Base-by-base conservation (phyloP, 1,140 invertebrate genomes). In the Drosophila tsacasi region DNA sequence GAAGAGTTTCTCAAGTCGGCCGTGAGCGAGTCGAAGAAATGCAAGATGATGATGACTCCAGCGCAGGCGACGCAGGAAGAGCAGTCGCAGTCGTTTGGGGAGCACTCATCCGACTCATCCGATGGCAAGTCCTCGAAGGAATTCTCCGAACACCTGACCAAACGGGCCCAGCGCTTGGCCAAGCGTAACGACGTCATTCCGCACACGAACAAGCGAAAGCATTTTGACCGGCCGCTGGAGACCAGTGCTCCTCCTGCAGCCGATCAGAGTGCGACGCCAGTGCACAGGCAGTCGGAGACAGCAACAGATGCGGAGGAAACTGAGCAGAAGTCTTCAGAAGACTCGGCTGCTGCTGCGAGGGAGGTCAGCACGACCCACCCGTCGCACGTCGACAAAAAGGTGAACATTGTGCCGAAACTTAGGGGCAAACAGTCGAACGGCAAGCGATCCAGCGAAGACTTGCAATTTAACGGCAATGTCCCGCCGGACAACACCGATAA, bases 341-440 rank as follows among this genome's bases (percentile, higher is more conserved):
- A 25, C 32, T 15, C 52, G 6, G 27, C 40, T 15, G 10, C 40
- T 1, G 12, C 40, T 1, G 30, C 17, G 1, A 62, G 71, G 46
- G 83, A 80, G 37, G 21, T 64, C 7, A 47, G 42, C 35, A 65
- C 35, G n/a, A 62, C 30, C 7, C 13, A 30, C 7, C 49, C 9
- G 9, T 52, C 10, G 30, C 55, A 49, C 8, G 54, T 40, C 58
- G 86, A 82, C 19, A 90, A 90, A 27, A 79, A 42, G 27, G 80
- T 61, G 85, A 94, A 92, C 64, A 91, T 85, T 69, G 89, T 91
- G 21, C 91, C 91, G 10, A 92, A 92, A 13, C 92, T 93, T 63
- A 89, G 91, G 19, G 94, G 94, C 46, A 93, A 94, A 81, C 94
- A 92, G 60, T 77, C 83, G 4, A 91, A 81, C 66, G 83, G 83